phyloP scores from a whole-genome alignment of 2,113 vertebrate genomes.

The Hirundichthys speculiger region DNA sequence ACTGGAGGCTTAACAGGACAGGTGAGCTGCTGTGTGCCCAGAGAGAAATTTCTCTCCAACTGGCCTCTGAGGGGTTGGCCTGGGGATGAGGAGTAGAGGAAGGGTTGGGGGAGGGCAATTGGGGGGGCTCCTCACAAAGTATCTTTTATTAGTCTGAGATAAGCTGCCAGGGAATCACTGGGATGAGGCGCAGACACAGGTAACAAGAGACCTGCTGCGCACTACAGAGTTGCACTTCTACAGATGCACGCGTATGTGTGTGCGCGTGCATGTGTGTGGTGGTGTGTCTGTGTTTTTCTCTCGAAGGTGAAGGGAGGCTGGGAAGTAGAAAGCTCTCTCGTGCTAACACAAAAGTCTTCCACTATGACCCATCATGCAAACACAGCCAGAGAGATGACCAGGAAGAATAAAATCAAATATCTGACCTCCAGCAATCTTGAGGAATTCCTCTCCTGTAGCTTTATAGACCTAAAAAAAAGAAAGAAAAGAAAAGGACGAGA shows the following conservation, averaged over 20 bases:
- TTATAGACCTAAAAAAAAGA: slow-evolving; percentile 88
- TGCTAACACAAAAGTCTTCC: slow-evolving; percentile 48
- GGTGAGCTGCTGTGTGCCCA: slow-evolving; percentile 66
- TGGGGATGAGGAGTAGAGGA: slow-evolving; percentile 33
- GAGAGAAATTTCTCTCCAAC: slow-evolving; percentile 66
- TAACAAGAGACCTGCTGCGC: slow-evolving; percentile 45
- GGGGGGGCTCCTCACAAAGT: slow-evolving; percentile 74
- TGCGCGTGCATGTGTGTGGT: neutral
- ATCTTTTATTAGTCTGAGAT: slow-evolving; percentile 75
- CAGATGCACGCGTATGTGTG: slow-evolving; percentile 21
- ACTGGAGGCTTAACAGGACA: slow-evolving; percentile 56
- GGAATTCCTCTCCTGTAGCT: slow-evolving; percentile 94
- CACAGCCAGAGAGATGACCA: neutral
- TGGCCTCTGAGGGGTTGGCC: slow-evolving; percentile 57
- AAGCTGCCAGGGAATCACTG: slow-evolving; percentile 56
- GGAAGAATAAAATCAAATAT: slow-evolving; percentile 33
- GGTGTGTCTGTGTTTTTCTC: slow-evolving; percentile 35
- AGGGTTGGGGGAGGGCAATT: slow-evolving; percentile 27
- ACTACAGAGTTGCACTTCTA: slow-evolving; percentile 39
- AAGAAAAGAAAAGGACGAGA: neutral
- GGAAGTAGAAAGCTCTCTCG: slow-evolving; percentile 34
- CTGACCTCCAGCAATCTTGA: slow-evolving; percentile 98
- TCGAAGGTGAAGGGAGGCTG: slow-evolving; percentile 33
- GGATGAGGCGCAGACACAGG: slow-evolving; percentile 62
- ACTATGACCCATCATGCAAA: slow-evolving; percentile 26